Conservation (phyloP, 2,888 invertebrate genomes). For the Anoplius nigerrimus region DNA sequence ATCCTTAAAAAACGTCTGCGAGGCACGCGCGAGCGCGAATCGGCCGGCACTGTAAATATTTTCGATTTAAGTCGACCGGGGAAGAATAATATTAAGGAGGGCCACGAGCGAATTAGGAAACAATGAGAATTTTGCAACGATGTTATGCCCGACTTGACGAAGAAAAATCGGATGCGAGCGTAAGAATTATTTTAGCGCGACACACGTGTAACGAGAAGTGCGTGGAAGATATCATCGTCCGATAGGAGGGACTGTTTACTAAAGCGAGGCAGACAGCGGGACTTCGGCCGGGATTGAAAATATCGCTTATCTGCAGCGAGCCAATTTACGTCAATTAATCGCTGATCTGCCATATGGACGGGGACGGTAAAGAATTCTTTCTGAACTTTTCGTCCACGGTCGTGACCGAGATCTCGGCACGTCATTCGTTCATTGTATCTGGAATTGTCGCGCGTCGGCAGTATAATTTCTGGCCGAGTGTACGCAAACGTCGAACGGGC, state of each 20-base stretch:
- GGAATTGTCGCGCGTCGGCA: background rate
- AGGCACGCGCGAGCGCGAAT: too few species aligned
- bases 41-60: too few species aligned
- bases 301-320: conserved; percentile 30
- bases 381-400: background rate
- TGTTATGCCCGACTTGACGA: background rate
- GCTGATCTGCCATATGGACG: conserved; percentile 18
- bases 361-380: background rate
- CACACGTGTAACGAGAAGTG: too few species aligned
- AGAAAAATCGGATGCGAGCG: too few species aligned
- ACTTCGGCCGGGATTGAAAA: conserved; percentile 42
- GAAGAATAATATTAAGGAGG: background rate
- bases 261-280: conserved; percentile 42
- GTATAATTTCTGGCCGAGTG: too few species aligned
- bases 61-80: too few species aligned
- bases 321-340: conserved; percentile 43
- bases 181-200: too few species aligned
- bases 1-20: too few species aligned
- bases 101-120: background rate
- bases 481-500: conserved; percentile 28
- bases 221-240: background rate
- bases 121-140: background rate
- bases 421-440: conserved; percentile 39
- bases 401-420: conserved; percentile 5
- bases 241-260: conserved; percentile 23